A percentile compares a stretch with the other conserved stretches of the same genome.
These are phyloP conservation scores for Leucoptera coffeella DNA, from an alignment of 2,888 invertebrate genomes.

Conservation along the genomic window DNA sequence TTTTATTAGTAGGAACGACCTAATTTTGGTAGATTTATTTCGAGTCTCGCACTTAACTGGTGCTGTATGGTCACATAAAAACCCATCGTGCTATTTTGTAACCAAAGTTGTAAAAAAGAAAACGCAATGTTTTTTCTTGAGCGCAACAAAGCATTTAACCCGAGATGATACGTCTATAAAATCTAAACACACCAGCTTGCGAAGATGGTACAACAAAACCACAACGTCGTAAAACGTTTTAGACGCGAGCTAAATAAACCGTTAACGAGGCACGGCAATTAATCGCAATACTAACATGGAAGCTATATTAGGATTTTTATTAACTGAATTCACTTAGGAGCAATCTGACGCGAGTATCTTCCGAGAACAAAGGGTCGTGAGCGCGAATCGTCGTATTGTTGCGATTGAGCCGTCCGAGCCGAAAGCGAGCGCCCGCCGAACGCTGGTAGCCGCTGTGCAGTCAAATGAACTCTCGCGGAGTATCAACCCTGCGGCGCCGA, in stretches of 20 bases:
- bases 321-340: too few species aligned
- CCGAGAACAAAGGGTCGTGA: constrained; percentile 40
- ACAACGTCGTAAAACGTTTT: constrained; percentile 28
- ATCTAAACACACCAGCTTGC: constrained; percentile 42
- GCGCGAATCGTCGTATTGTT: too few species aligned
- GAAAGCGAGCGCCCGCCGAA: constrained; percentile 6
- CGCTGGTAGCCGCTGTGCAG: constrained; percentile 27
- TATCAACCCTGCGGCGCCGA: constrained; percentile 41
- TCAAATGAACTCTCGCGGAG: constrained; percentile 41
- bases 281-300: too few species aligned
- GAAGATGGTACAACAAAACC: constrained; percentile 41
- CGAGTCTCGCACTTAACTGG: too few species aligned
- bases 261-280: constrained; percentile 34
- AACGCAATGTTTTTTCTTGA: too few species aligned
- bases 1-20: too few species aligned
- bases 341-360: constrained; percentile 15
- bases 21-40: too few species aligned
- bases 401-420: too few species aligned
- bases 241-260: constrained; percentile 17
- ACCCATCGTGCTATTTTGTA: too few species aligned
- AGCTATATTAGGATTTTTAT: too few species aligned
- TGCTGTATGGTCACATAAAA: too few species aligned
- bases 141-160: constrained; percentile 35
- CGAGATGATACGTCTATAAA: constrained; percentile 34
- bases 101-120: too few species aligned